Percentiles rank a stretch among this genome's conserved stretches.
Evolutionary conservation across 2,113 vertebrate species (phyloP).

Genomic region (Coturnix japonica): DNA sequence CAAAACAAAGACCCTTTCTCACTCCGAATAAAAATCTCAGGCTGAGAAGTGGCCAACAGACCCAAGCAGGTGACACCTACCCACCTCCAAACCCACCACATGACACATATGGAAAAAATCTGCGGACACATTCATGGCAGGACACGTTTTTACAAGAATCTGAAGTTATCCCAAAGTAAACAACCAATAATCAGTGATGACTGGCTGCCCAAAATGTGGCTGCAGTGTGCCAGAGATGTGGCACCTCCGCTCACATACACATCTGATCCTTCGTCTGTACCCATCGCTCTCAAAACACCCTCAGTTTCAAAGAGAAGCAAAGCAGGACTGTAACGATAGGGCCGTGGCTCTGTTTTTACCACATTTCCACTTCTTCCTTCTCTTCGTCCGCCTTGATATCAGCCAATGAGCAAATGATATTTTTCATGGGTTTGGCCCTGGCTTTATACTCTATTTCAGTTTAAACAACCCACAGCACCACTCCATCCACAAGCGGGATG

Average conservation of each 20-base stretch:
- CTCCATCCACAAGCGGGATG: background rate
- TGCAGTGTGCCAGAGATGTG: background rate
- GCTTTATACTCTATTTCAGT: background rate
- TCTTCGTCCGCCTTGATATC: background rate
- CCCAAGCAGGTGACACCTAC: background rate
- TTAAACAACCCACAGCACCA: background rate
- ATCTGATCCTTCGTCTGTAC: background rate
- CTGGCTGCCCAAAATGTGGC: background rate
- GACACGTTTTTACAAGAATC: background rate
- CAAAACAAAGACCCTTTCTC: constrained; percentile 44
- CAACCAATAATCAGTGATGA: background rate
- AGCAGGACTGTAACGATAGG: background rate
- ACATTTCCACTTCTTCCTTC: background rate
- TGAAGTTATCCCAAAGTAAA: constrained; percentile 10
- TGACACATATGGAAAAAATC: constrained; percentile 3
- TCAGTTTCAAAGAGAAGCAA: background rate
- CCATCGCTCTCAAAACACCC: background rate
- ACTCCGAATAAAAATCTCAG: background rate
- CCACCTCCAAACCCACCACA: background rate
- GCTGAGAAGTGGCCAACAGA: background rate
- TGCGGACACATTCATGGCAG: background rate
- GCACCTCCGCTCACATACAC: background rate
- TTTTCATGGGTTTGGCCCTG: background rate
- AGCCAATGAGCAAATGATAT: background rate
- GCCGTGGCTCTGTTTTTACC: background rate